Base-by-base conservation (phyloP, 2,888 invertebrate species). In the Hofmannophila pseudospretella region DNA sequence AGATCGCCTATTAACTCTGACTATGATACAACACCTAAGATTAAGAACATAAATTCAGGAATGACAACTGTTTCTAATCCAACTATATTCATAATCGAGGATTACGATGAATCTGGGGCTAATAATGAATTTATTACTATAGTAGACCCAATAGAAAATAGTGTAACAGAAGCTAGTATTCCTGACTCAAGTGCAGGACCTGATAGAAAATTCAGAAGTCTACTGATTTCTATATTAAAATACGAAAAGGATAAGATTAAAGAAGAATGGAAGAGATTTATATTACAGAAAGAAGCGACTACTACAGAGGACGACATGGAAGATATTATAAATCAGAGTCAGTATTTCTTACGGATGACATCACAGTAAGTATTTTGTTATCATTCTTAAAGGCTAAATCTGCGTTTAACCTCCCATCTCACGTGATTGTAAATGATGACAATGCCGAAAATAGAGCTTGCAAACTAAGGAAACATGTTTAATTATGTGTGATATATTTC, bases 151-250 rank as follows among this genome's bases (percentile, higher is more conserved):
- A 7, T 30, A 9, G 29, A 1, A n/a, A n/a, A 23, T n/a, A 23
- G 23, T 11, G 10, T 27, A 4, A 3, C 4, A 5, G 11, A 27
- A 4, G 7, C 27, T 3, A 27, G 4, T 12, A 11, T 10, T 11
- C 3, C 2, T 3, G 10, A 27, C 10, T 2, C 4, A 2, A 27
- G 8, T 9, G 9, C 26, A 26, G 2, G 11, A 4, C 4, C 27
- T 27, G 27, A 3, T 10, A 27, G 1, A 3, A 27, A 11, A 11
- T 27, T 11, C 9, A 58, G 44, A 23, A 58, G 51, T 44, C 45
- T 72, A 4, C 40, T 72, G 0, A 34, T 66, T 2, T 62, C 69
- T 4, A 48, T 72, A 34, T 56, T 71, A 11, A 58, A 64, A 41
- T 67, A 50, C 41, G 67, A 72, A 50, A 58, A 55, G 0, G 53